Percentiles rank a stretch among this genome's conserved stretches.
These are phyloP conservation scores for Jacana jacana DNA, from an alignment of 2,113 vertebrate genomes.

Conservation along the genomic window DNA sequence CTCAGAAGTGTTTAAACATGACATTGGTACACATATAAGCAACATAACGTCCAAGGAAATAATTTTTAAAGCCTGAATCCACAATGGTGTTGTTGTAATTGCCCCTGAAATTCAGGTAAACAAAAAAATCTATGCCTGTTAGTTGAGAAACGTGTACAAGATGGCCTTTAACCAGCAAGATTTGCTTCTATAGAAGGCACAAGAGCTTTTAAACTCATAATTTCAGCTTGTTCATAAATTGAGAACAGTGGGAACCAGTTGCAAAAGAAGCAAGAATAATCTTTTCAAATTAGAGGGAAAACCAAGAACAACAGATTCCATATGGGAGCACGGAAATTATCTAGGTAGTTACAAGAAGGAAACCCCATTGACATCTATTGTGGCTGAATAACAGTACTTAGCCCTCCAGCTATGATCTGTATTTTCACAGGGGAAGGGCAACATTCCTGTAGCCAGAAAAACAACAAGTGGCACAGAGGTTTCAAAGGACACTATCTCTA, in stretches of 20 bases:
- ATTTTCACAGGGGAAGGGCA: slow-evolving; percentile 23
- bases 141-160: neutral
- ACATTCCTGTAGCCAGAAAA: neutral
- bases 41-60: neutral
- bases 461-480: neutral
- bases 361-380: neutral
- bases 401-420: neutral
- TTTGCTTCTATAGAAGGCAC: neutral
- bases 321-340: slow-evolving; percentile 11
- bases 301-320: slow-evolving; percentile 47
- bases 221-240: slow-evolving; percentile 46
- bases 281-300: slow-evolving; percentile 54
- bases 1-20: neutral
- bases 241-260: slow-evolving; percentile 57
- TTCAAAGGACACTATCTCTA: slow-evolving; percentile 1
- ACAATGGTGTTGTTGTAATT: neutral
- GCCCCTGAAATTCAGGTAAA: neutral
- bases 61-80: neutral
- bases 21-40: neutral
- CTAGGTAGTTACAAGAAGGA: slow-evolving; percentile 38
- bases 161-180: neutral
- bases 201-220: slow-evolving; percentile 45
- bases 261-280: slow-evolving; percentile 62
- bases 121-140: neutral
- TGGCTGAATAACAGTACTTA: slow-evolving; percentile 14